phyloP scores from a whole-genome alignment of 2,113 vertebrate genomes.

The Microcebus ravelobensis region DNA sequence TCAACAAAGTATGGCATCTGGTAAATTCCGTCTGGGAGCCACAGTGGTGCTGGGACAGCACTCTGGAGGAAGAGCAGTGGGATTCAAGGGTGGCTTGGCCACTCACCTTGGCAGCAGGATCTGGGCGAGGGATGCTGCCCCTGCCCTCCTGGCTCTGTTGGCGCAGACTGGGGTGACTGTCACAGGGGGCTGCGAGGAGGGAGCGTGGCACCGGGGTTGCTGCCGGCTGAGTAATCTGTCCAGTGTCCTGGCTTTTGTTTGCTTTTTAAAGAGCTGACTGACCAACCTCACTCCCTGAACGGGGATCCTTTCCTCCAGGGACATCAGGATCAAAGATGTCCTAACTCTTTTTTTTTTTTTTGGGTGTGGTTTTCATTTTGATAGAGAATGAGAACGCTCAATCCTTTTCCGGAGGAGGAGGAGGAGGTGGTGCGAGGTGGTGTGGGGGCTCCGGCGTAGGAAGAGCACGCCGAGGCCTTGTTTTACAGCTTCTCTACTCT shows the following conservation, averaged over 20 bases:
- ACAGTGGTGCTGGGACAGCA: neutral
- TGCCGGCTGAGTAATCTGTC: rapidly evolving
- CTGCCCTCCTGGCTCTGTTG: neutral
- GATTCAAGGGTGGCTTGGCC: neutral
- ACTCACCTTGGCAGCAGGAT: neutral
- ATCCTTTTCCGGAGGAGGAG: neutral
- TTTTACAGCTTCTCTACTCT: neutral
- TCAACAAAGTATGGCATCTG: neutral
- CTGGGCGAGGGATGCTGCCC: neutral
- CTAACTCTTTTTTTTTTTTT: neutral
- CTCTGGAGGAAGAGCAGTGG: neutral
- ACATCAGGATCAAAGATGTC: neutral
- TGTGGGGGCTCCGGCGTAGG: neutral
- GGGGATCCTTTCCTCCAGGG: neutral
- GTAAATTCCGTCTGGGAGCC: neutral
- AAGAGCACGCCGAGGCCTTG: neutral
- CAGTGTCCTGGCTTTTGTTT: rapidly evolving
- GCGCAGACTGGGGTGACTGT: neutral
- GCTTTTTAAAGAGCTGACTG: neutral
- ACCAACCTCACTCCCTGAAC: neutral
- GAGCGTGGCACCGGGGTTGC: too few relatives aligned
- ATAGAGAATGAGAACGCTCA: neutral
- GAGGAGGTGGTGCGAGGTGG: neutral
- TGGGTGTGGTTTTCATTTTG: neutral
- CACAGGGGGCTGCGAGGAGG: rapidly evolving